phyloP scores from a whole-genome alignment of 2,797 vertebrate genomes.

The Stomatorhinus walkeri region DNA sequence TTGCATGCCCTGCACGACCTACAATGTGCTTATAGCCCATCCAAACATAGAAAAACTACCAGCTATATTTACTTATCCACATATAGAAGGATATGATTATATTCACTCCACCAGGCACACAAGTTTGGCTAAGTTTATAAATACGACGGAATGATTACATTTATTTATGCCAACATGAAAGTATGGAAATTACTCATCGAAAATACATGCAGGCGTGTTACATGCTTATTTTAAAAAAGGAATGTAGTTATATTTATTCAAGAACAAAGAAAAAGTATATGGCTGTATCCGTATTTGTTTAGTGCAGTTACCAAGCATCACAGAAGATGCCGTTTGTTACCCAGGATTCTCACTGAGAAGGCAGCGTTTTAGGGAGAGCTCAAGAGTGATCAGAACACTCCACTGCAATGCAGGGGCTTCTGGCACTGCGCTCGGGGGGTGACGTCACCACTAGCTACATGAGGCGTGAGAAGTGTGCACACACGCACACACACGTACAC shows the following conservation, averaged over 20 bases:
- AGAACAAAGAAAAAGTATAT: background rate
- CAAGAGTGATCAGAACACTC: background rate
- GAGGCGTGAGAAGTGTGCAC: background rate
- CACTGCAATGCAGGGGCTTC: conserved; percentile 19
- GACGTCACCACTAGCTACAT: conserved; percentile 2
- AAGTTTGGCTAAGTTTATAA: background rate
- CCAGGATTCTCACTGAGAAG: background rate
- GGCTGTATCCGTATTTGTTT: background rate
- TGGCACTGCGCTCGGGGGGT: background rate
- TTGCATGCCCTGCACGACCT: background rate
- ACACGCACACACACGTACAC: background rate
- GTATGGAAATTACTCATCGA: background rate
- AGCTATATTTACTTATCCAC: background rate
- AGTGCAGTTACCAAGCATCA: background rate
- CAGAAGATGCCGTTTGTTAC: background rate
- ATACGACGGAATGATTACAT: background rate
- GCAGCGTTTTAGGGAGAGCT: background rate
- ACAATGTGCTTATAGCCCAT: background rate
- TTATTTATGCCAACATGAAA: background rate
- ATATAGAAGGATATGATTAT: conserved; percentile 3
- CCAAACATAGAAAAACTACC: background rate
- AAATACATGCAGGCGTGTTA: background rate
- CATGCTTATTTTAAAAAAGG: background rate
- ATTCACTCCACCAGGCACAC: background rate
- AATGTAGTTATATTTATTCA: background rate